Evolutionary conservation across 2,797 vertebrate species (phyloP).

Genomic region (Rousettus madagascariensis): DNA sequence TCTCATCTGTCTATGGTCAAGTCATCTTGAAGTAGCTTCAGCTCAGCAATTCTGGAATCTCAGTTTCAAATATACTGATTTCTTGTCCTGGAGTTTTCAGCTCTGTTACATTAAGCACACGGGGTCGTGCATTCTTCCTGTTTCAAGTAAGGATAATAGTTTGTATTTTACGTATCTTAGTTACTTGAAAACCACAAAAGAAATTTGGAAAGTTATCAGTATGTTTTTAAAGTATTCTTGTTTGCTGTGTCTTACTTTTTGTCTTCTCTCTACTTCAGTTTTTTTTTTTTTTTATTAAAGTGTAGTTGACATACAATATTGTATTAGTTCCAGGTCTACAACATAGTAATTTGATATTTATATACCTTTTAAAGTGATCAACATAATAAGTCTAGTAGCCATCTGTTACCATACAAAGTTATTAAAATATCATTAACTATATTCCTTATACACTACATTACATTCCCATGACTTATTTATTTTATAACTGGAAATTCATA

Average conservation of each 20-base stretch:
- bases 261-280: background rate
- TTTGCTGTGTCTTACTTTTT: background rate
- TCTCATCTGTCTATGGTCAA: background rate
- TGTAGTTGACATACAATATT: too few relatives aligned
- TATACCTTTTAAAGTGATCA: too few relatives aligned
- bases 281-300: too few relatives aligned
- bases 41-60: background rate
- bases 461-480: too few relatives aligned
- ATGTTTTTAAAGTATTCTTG: background rate
- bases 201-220: background rate
- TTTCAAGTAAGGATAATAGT: background rate
- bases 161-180: background rate
- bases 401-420: too few relatives aligned
- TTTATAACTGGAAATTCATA: too few relatives aligned
- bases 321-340: too few relatives aligned
- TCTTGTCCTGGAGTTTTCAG: background rate
- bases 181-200: background rate
- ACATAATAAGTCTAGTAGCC: too few relatives aligned
- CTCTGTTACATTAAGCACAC: background rate
- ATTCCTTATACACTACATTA: too few relatives aligned
- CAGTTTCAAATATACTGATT: background rate
- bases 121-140: background rate
- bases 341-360: too few relatives aligned
- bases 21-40: background rate
- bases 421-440: too few relatives aligned